phyloP scores from a whole-genome alignment of 2,888 invertebrate genomes.

The Erannis defoliaria region DNA sequence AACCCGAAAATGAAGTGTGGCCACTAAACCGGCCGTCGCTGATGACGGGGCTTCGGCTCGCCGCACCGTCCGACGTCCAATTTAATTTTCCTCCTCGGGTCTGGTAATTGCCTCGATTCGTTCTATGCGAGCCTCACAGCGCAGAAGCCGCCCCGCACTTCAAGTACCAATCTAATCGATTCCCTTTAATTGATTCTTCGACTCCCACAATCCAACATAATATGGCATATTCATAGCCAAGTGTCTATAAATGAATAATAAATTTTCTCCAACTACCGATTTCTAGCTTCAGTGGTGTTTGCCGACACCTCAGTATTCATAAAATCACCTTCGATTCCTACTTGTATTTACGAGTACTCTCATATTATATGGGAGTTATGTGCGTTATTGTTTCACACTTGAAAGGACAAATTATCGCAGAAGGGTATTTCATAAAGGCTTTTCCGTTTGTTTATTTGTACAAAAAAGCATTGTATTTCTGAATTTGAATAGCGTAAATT shows the following conservation, averaged over 20 bases:
- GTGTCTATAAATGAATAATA: constrained; percentile 48
- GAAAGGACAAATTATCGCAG: constrained; percentile 17
- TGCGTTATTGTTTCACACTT: constrained; percentile 5
- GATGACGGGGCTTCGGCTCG: constrained; percentile 52
- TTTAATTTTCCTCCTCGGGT: constrained; percentile 80
- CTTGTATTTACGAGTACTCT: constrained; percentile 9
- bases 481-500: constrained; percentile 60
- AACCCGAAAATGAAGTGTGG: constrained; percentile 41
- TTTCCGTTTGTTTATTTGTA: constrained; percentile 45
- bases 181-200: constrained; percentile 75
- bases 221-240: constrained; percentile 50
- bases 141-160: constrained; percentile 63
- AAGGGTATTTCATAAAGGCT: constrained; percentile 36
- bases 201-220: constrained; percentile 52
- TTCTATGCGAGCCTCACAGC: constrained; percentile 70
- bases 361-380: constrained; percentile 11
- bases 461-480: constrained; percentile 48
- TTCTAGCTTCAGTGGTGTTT: constrained; percentile 23
- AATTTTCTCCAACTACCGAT: constrained; percentile 36
- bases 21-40: constrained; percentile 33
- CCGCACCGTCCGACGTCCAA: constrained; percentile 68
- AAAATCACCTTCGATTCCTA: constrained; percentile 11
- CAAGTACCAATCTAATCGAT: constrained; percentile 64
- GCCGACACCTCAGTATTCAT: constrained; percentile 27
- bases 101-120: constrained; percentile 82